Evolutionary conservation across 2,113 vertebrate species (phyloP).

Genomic region (Nannobrachium achirus): DNA sequence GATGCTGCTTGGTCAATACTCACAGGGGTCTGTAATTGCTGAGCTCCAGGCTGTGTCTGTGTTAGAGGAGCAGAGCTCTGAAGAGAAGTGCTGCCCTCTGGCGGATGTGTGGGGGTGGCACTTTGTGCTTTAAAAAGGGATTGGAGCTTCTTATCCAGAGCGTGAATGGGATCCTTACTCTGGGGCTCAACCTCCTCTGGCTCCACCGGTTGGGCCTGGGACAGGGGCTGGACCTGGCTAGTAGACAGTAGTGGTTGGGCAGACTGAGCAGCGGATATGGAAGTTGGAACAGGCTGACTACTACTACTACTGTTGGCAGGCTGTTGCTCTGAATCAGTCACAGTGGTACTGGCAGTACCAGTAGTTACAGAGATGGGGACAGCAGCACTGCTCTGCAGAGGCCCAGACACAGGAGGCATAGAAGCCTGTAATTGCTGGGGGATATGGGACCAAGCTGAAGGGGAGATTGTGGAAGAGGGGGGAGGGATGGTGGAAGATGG

Average conservation of each 20-base stretch:
- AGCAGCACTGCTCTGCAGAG: slow-evolving; percentile 46
- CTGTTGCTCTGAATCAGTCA: slow-evolving; percentile 65
- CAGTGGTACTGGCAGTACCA: slow-evolving; percentile 22
- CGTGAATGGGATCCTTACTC: slow-evolving; percentile 88
- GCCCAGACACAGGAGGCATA: slow-evolving; percentile 12
- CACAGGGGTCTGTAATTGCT: slow-evolving; percentile 47
- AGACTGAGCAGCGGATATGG: slow-evolving; percentile 50
- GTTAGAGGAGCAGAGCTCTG: slow-evolving; percentile 62
- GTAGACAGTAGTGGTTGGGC: slow-evolving; percentile 62
- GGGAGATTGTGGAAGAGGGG: slow-evolving; percentile 45
- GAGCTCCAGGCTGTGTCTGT: slow-evolving; percentile 59
- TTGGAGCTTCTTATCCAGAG: slow-evolving; percentile 92
- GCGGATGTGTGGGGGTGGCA: slow-evolving; percentile 64
- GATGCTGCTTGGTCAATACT: slow-evolving; percentile 74
- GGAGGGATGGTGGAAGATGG: slow-evolving; percentile 48
- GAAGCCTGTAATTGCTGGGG: slow-evolving; percentile 38
- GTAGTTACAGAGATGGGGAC: slow-evolving; percentile 22
- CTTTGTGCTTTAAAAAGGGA: slow-evolving; percentile 94
- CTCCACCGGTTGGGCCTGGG: slow-evolving; percentile 77
- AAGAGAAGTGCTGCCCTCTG: slow-evolving; percentile 49
- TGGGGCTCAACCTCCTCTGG: slow-evolving; percentile 83
- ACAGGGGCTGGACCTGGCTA: slow-evolving; percentile 76
- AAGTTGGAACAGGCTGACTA: slow-evolving; percentile 72
- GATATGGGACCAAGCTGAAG: slow-evolving; percentile 29
- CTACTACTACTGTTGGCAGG: slow-evolving; percentile 46